These are phyloP conservation scores for Cydia strobilella DNA, from an alignment of 1,140 invertebrate genomes.

Conservation along the genomic window DNA sequence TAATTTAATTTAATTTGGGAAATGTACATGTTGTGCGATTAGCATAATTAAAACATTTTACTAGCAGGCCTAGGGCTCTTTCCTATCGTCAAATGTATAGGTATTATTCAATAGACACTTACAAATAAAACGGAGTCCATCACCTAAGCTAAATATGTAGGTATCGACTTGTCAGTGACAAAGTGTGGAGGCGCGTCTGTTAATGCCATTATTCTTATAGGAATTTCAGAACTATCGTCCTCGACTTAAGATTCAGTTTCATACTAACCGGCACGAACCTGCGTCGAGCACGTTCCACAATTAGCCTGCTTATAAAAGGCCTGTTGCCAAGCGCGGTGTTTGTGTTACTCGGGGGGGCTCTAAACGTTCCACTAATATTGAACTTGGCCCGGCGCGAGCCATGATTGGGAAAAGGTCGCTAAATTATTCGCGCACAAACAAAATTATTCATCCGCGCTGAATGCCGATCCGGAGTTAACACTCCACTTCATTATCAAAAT, in stretches of 20 bases:
- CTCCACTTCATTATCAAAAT: constrained; percentile 1
- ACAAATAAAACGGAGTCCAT: no score
- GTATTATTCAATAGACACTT: no score
- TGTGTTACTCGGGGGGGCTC: not conserved
- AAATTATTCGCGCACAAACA: constrained; percentile 27
- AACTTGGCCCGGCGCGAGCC: constrained; percentile 16
- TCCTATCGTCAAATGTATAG: no score
- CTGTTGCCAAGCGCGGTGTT: not conserved
- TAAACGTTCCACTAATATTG: constrained; percentile 29
- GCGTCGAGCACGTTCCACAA: not conserved
- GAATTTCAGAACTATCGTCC: no score
- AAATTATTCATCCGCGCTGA: constrained; percentile 27
- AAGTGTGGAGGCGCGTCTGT: no score
- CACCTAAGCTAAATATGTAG: no score
- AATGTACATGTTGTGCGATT: no score
- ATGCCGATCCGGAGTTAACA: constrained; percentile 1
- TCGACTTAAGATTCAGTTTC: not conserved
- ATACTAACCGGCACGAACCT: not conserved
- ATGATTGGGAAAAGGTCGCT: constrained; percentile 30
- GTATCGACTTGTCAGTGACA: no score
- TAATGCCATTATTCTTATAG: no score
- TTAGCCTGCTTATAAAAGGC: not conserved
- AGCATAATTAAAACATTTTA: no score
- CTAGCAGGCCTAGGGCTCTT: no score
- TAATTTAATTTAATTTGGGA: not conserved